Base-by-base conservation (phyloP, 2,888 invertebrate genomes). In the Stenichneumon culpator region DNA sequence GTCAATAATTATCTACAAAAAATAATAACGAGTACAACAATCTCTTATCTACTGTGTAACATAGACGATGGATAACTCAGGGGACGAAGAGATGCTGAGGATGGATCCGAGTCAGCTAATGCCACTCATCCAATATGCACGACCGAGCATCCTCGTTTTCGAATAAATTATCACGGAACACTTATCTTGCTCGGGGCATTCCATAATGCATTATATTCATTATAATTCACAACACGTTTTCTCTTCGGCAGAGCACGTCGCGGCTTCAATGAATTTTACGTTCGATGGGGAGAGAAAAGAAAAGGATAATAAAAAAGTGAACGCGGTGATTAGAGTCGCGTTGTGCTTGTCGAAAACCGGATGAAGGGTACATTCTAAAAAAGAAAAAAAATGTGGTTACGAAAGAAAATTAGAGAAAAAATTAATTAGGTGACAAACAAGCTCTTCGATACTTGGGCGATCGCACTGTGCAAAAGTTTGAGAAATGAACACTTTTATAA, bases 131-230 rank as follows among this genome's bases (percentile, higher is more conserved):
- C 60, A 19, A 16, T 73, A 81, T 60, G 57, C 78, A 82, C 77
- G 28, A 68, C 70, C 47, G 22, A 32, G 65, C 84, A 82, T 84
- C 74, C 81, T 74, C 69, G 70, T 80, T 78, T 73, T 36, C 39
- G 73, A 54, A 81, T 74, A 65, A 84, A 81, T 69, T 69, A 78
- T 74, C 44, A 25, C 70, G 52, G 50, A 50, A 79, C 81, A 84
- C 68, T 84, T 73, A 81, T 79, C 63, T 84, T 79, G 82, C 84
- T 82, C 74, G 47, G 74, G 39, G 60, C 81, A 82, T 82, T 84
- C 74, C 78, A 84, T 82, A 79, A 84, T 84, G 50, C 74, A 78
- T 78, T 69, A 63, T 78, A 47, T 60, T 79, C 44, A 50, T 81
- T 73, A 68, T 74, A 22, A 69, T 74, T 84, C 73, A 78, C 36